These are phyloP conservation scores for Megaceryle maxima DNA, from an alignment of 2,113 vertebrate genomes.

Conservation along the genomic window DNA sequence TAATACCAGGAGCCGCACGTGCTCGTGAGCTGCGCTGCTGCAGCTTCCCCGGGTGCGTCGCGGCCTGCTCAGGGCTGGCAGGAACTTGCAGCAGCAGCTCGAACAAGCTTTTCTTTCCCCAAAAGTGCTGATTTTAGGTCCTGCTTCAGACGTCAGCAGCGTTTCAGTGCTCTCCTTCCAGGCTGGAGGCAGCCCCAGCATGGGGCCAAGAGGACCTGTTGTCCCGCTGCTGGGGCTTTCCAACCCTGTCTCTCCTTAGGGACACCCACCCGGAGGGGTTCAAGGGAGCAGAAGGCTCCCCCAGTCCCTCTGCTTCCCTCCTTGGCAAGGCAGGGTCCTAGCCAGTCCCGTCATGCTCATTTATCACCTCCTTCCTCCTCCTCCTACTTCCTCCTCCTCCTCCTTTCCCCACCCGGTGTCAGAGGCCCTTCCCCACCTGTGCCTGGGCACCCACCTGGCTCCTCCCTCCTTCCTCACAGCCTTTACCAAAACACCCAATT, in stretches of 20 bases:
- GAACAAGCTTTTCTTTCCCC: background rate
- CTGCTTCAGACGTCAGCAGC: background rate
- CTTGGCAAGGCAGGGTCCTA: background rate
- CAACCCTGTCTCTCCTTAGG: fast-evolving
- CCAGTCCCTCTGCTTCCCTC: background rate
- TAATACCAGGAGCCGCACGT: fast-evolving
- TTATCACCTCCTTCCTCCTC: background rate
- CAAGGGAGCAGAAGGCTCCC: background rate
- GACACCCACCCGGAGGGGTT: background rate
- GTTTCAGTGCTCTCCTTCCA: background rate
- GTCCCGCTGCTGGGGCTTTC: fast-evolving
- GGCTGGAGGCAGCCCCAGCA: background rate
- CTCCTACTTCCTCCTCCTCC: background rate
- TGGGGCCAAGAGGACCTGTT: fast-evolving
- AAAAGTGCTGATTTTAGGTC: background rate
- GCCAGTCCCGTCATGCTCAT: background rate
- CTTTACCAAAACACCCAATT: background rate
- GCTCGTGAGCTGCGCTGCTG: background rate
- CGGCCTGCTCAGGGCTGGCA: background rate
- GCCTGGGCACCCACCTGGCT: background rate
- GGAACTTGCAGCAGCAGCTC: fast-evolving
- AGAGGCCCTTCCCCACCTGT: background rate
- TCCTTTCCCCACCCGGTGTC: background rate
- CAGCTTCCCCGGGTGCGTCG: fast-evolving
- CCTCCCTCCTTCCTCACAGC: background rate